Conservation (phyloP, 2,797 vertebrate species). For the Avahi laniger region DNA sequence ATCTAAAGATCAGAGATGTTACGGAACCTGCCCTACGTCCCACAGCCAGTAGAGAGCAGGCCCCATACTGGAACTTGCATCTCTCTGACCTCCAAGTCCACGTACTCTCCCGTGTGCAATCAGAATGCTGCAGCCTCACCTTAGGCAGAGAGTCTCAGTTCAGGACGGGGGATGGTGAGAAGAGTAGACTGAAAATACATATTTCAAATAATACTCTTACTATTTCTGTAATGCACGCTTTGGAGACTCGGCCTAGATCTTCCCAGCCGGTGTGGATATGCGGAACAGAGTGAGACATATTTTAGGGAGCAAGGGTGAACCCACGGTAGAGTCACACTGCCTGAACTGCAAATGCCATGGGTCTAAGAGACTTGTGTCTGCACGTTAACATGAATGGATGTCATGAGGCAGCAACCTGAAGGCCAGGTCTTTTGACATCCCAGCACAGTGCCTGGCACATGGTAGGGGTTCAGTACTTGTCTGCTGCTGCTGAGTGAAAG, state of each 20-base stretch:
- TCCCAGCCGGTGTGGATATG: neutral
- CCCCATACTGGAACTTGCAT: neutral
- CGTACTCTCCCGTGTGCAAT: neutral
- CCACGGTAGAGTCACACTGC: accelerated
- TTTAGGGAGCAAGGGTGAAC: neutral
- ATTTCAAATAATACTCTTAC: neutral
- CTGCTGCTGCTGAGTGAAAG: neutral
- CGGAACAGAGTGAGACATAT: neutral
- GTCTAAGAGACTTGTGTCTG: neutral
- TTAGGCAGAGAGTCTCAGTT: neutral
- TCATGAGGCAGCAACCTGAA: accelerated
- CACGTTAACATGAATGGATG: accelerated
- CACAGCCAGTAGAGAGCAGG: neutral
- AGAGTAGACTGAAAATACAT: neutral
- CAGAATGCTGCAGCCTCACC: neutral
- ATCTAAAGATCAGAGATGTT: neutral
- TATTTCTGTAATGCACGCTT: neutral
- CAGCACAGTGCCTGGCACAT: neutral
- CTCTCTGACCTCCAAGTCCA: neutral
- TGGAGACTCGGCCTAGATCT: neutral
- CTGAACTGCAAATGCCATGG: neutral
- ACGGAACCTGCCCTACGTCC: neutral
- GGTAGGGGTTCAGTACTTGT: neutral
- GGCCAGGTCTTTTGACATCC: neutral
- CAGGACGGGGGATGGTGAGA: neutral